These are phyloP conservation scores for Phrynosoma blainvillii DNA, from an alignment of 2,113 vertebrate species.

Conservation along the genomic window DNA sequence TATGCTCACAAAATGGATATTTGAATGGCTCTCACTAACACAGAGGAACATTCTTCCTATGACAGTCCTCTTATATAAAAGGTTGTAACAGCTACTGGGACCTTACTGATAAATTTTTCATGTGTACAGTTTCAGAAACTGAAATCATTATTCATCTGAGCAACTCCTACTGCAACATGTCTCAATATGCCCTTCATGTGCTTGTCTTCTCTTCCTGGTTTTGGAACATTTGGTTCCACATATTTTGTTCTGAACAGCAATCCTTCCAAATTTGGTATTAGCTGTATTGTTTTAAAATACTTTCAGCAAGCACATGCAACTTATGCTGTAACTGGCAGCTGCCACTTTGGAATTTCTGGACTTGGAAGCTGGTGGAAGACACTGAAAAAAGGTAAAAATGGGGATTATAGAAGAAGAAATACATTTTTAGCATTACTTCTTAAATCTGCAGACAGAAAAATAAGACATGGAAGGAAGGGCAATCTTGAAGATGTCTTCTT, in stretches of 20 bases:
- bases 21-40: not conserved
- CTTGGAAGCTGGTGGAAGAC: not conserved
- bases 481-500: not conserved
- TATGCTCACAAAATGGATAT: not conserved
- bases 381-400: not conserved
- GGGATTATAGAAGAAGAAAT: not conserved
- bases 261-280: not conserved
- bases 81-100: not conserved
- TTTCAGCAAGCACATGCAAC: not conserved
- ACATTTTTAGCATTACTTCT: not conserved
- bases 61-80: not conserved
- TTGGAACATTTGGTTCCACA: slow-evolving; percentile 24
- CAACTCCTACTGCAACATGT: slow-evolving; percentile 7
- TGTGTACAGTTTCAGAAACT: not conserved
- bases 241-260: slow-evolving; percentile 4
- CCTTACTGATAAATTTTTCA: not conserved
- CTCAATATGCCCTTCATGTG: slow-evolving; percentile 24
- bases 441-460: not conserved
- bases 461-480: not conserved
- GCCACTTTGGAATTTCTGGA: not conserved
- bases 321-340: not conserved
- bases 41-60: not conserved
- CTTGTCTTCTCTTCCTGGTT: slow-evolving; percentile 15
- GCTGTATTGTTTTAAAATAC: not conserved
- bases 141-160: not conserved